Percentiles rank a stretch among this genome's conserved stretches.
These are phyloP conservation scores for Heliothis subflexa DNA, from an alignment of 1,140 invertebrate species.

Conservation along the genomic window DNA sequence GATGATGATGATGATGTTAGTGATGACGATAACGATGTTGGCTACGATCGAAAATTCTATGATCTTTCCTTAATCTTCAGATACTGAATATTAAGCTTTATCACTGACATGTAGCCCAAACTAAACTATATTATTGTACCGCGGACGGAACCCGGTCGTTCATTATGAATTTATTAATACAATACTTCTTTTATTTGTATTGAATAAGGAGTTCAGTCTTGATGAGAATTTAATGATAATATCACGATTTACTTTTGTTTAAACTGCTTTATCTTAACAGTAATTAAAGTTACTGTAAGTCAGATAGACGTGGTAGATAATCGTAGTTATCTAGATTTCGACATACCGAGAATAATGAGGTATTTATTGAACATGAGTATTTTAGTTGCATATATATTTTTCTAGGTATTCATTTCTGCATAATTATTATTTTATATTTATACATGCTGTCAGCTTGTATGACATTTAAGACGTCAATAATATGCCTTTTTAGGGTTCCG, in stretches of 20 bases:
- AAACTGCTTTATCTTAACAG: constrained; percentile 31
- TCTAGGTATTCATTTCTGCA: too few species aligned
- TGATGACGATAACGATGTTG: too few species aligned
- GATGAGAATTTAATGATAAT: constrained; percentile 24
- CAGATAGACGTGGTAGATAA: background rate
- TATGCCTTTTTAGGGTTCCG: too few species aligned
- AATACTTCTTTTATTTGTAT: background rate
- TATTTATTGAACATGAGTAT: background rate
- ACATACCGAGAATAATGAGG: background rate
- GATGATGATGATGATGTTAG: too few species aligned
- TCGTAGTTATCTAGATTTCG: constrained; percentile 10
- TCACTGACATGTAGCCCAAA: background rate
- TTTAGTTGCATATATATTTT: too few species aligned
- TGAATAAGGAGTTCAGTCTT: background rate
- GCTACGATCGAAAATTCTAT: background rate
- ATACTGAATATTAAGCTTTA: background rate
- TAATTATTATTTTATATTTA: too few species aligned
- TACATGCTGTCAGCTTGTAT: too few species aligned
- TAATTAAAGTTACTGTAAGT: constrained; percentile 31
- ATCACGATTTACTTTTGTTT: constrained; percentile 23
- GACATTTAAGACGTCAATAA: too few species aligned
- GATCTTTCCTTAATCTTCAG: too few species aligned
- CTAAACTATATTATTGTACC: background rate
- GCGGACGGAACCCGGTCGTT: background rate
- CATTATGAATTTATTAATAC: background rate